Percentiles rank a stretch among this genome's conserved stretches.
Evolutionary conservation across 2,797 vertebrate genomes (phyloP).

Genomic region (Eulemur albifrons): DNA sequence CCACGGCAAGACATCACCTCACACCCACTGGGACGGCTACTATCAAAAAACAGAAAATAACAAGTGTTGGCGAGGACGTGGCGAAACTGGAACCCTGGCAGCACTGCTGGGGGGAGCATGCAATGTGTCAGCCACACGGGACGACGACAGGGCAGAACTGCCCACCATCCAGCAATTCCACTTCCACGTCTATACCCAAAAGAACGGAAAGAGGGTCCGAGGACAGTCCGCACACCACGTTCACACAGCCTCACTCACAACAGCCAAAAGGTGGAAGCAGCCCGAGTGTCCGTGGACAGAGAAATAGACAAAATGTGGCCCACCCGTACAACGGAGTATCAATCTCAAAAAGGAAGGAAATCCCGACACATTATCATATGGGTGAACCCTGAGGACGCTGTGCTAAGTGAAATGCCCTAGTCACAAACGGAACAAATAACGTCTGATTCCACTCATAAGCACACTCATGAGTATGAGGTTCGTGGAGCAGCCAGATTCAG

Average conservation of each 20-base stretch:
- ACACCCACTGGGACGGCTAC: accelerated
- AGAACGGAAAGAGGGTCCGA: neutral
- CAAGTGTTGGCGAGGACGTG: accelerated
- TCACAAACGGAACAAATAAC: no score
- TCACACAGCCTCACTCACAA: accelerated
- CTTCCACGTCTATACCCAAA: accelerated
- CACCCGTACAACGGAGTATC: accelerated
- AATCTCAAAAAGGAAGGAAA: accelerated
- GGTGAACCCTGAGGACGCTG: accelerated
- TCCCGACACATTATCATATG: accelerated
- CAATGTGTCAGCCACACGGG: accelerated
- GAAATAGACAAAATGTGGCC: accelerated
- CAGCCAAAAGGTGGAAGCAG: neutral
- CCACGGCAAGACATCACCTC: neutral
- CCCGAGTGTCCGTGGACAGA: accelerated
- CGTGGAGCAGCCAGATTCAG: neutral
- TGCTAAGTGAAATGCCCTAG: neutral
- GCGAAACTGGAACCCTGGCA: neutral
- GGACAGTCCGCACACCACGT: accelerated
- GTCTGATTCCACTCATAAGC: accelerated
- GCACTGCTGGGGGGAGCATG: accelerated
- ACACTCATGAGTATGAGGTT: neutral
- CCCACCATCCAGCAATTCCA: accelerated
- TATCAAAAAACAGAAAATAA: neutral
- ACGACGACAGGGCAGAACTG: accelerated